Evolutionary conservation across 2,113 vertebrate genomes (phyloP).

Genomic region (Sebastes schlegelii): DNA sequence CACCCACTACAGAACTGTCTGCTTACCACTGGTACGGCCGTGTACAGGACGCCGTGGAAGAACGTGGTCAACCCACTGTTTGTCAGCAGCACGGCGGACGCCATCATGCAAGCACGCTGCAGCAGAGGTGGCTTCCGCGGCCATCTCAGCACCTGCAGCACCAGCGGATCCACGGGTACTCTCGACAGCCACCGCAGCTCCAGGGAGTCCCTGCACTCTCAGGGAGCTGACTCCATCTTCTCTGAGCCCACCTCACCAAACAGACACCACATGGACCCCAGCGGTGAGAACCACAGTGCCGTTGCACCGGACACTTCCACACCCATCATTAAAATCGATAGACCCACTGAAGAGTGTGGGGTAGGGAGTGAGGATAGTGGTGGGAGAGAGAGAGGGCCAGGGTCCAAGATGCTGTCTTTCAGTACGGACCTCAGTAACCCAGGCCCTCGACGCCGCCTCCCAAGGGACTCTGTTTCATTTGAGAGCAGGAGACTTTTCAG

Average conservation of each 20-base stretch:
- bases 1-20: slow-evolving; percentile 87
- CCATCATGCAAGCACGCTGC: slow-evolving; percentile 77
- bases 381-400: slow-evolving; percentile 54
- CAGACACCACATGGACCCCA: slow-evolving; percentile 52
- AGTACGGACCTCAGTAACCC: slow-evolving; percentile 81
- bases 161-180: slow-evolving; percentile 81
- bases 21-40: slow-evolving; percentile 83
- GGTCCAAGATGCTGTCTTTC: slow-evolving; percentile 78
- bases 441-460: slow-evolving; percentile 67
- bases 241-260: slow-evolving; percentile 73
- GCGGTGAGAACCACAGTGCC: slow-evolving; percentile 33
- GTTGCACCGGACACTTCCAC: slow-evolving; percentile 8
- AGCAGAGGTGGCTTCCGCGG: slow-evolving; percentile 67
- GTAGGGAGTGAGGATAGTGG: slow-evolving; percentile 36
- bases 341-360: slow-evolving; percentile 45
- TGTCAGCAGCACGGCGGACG: slow-evolving; percentile 81
- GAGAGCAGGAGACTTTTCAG: slow-evolving; percentile 87
- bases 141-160: slow-evolving; percentile 76
- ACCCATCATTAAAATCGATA: slow-evolving; percentile 47
- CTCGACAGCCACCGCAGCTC: slow-evolving; percentile 84
- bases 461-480: slow-evolving; percentile 79
- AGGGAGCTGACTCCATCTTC: slow-evolving; percentile 80
- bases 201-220: slow-evolving; percentile 82
- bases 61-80: slow-evolving; percentile 86
- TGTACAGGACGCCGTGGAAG: slow-evolving; percentile 87